phyloP scores from a whole-genome alignment of 2,113 vertebrate species.

The Copsychus sechellarum region DNA sequence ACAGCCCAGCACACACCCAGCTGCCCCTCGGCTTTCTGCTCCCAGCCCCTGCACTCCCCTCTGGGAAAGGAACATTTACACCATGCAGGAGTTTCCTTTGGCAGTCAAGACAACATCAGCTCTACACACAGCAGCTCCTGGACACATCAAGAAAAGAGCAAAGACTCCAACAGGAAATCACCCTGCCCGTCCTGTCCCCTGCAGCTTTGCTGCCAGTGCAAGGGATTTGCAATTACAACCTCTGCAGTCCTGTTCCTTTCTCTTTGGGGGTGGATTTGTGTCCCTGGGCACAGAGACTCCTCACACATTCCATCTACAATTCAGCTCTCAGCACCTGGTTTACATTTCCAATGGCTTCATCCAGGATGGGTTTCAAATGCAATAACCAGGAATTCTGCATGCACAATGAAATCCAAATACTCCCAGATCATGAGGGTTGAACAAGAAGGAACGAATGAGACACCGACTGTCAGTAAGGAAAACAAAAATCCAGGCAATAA shows the following conservation, averaged over 20 bases:
- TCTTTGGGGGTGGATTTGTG: not conserved
- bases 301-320: not conserved
- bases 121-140: not conserved
- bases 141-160: not conserved
- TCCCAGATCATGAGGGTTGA: not conserved
- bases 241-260: not conserved
- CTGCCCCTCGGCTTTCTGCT: not conserved
- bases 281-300: not conserved
- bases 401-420: not conserved
- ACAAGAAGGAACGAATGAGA: not conserved
- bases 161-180: not conserved
- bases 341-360: not conserved
- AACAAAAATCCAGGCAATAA: not conserved
- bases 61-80: not conserved
- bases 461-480: not conserved
- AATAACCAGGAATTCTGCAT: not conserved
- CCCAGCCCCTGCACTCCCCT: not conserved
- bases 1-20: not conserved
- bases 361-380: not conserved
- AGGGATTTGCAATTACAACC: not conserved
- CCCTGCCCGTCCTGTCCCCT: not conserved
- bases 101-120: not conserved
- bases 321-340: not conserved
- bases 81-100: rapidly evolving
- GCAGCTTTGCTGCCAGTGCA: not conserved